Conservation (phyloP, 2,797 vertebrate genomes). For the Amphiprion clarkii region DNA sequence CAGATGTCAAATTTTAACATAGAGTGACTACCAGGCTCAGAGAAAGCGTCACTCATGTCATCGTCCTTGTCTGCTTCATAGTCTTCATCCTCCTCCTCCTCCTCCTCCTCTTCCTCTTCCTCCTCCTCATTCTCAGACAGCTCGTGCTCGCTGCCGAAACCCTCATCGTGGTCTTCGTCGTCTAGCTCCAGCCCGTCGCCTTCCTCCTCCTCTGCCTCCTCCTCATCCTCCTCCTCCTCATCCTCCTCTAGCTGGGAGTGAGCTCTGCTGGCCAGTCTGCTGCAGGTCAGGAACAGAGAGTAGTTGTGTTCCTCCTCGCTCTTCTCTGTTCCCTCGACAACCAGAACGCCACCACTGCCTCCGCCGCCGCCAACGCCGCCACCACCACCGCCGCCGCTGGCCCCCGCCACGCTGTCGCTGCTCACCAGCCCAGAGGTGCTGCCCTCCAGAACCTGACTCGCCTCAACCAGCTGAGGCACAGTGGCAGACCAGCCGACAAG, state of each 20-base stretch:
- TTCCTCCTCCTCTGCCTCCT: conserved; percentile 86
- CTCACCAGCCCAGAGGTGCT: conserved; percentile 79
- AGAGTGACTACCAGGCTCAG: conserved; percentile 90
- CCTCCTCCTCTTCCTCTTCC: conserved; percentile 91
- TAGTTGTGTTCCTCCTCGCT: conserved; percentile 99
- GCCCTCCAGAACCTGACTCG: conserved; percentile 69
- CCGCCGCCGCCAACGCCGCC: too few species aligned
- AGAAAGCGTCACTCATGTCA: conserved; percentile 97
- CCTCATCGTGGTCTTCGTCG: conserved; percentile 94
- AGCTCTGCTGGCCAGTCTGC: conserved; percentile 84
- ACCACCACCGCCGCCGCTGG: conserved; percentile 75
- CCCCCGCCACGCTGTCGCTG: conserved; percentile 72
- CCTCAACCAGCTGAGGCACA: conserved; percentile 82
- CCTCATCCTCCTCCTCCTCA: conserved; percentile 85
- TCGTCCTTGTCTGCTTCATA: conserved; percentile 89
- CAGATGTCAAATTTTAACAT: not conserved
- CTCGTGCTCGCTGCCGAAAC: conserved; percentile 97
- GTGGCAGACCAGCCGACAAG: conserved; percentile 56
- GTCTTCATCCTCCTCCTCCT: conserved; percentile 89
- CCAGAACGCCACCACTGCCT: conserved; percentile 78
- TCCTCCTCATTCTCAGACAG: conserved; percentile 95
- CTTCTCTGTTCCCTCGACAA: conserved; percentile 89
- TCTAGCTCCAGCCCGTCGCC: conserved; percentile 92
- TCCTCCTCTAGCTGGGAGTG: conserved; percentile 87
- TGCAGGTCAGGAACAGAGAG: conserved; percentile 94